Evolutionary conservation across 2,888 invertebrate genomes (phyloP).

Genomic region (Lasius fuliginosus): DNA sequence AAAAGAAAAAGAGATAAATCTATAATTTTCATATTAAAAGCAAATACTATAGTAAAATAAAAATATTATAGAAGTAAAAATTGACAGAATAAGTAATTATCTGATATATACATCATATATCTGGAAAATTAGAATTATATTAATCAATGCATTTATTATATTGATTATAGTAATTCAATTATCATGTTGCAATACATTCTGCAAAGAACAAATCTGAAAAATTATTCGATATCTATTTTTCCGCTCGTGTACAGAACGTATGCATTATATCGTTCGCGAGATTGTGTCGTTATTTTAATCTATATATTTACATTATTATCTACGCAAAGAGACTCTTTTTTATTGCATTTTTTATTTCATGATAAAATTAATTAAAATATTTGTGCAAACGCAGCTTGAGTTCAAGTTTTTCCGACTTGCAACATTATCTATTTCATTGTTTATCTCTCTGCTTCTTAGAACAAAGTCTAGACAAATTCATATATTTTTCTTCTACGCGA

Average conservation of each 20-base stretch:
- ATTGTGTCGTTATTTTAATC: not conserved
- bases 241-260: not conserved
- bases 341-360: not conserved
- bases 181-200: not conserved
- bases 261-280: not conserved
- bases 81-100: not conserved
- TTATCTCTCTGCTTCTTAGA: not conserved
- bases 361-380: not conserved
- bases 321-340: not conserved
- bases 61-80: not conserved
- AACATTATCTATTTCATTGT: not conserved
- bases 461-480: not conserved
- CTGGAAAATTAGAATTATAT: not conserved
- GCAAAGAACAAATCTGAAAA: not conserved
- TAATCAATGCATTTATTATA: too few relatives aligned
- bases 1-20: not conserved
- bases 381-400: not conserved
- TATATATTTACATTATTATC: not conserved
- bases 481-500: not conserved
- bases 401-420: not conserved
- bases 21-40: not conserved
- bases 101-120: not conserved
- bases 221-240: not conserved
- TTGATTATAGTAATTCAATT: not conserved
- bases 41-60: not conserved